phyloP scores from a whole-genome alignment of 2,888 invertebrate species.

The Branchipolynoe longqiensis region DNA sequence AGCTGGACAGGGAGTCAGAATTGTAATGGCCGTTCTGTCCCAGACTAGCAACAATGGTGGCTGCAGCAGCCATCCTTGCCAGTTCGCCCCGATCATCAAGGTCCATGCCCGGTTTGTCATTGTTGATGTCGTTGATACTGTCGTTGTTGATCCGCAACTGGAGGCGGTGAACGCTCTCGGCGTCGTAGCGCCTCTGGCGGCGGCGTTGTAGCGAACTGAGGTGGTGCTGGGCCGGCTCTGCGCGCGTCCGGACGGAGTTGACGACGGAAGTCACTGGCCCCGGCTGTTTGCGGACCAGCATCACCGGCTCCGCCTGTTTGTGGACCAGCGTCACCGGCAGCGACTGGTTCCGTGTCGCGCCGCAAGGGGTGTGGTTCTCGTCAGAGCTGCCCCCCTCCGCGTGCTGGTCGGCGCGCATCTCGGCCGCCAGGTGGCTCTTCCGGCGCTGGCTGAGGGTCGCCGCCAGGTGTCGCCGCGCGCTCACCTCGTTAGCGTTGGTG shows the following conservation, averaged over 20 bases:
- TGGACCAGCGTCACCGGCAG: background rate
- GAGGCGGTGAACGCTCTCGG: slow-evolving; percentile 27
- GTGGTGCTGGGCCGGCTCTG: background rate
- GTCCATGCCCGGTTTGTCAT: background rate
- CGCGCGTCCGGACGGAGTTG: background rate
- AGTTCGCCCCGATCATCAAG: background rate
- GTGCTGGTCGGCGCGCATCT: slow-evolving; percentile 12
- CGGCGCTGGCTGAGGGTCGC: background rate
- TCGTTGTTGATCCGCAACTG: slow-evolving; percentile 34
- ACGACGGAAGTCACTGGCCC: background rate
- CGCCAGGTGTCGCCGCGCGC: background rate
- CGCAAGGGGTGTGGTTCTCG: too few species aligned
- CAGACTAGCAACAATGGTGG: too few species aligned
- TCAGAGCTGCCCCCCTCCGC: slow-evolving; percentile 23
- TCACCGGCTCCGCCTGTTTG: too few species aligned
- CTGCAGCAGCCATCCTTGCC: background rate
- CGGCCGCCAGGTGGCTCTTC: background rate
- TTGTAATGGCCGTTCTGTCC: background rate
- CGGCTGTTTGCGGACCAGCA: background rate
- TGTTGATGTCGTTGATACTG: background rate
- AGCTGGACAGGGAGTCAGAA: slow-evolving; percentile 46
- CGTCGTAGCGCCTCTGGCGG: slow-evolving; percentile 37
- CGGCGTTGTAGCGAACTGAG: background rate
- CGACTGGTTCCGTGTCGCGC: too few species aligned
- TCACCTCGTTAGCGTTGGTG: background rate